phyloP scores from a whole-genome alignment of 64 coral and sea anemone species.

The Dendronephthya gigantea region DNA sequence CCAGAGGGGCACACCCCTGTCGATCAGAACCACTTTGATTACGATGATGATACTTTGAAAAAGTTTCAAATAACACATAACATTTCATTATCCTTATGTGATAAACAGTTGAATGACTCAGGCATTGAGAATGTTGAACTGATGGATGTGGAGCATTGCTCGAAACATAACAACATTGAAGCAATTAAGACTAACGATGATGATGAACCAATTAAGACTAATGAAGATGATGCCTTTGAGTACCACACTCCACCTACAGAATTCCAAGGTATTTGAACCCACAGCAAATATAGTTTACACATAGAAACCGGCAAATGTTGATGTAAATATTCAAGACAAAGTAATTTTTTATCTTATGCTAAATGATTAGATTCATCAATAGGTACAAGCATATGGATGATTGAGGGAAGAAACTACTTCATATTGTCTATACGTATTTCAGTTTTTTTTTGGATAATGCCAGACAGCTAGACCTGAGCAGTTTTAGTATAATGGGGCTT shows the following conservation, averaged over 20 bases:
- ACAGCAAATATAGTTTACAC: too few relatives aligned
- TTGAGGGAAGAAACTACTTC: too few relatives aligned
- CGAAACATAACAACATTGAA: not conserved
- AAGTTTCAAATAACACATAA: not conserved
- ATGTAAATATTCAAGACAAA: too few relatives aligned
- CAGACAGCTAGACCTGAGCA: not conserved
- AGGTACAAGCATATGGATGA: too few relatives aligned
- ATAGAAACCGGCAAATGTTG: too few relatives aligned
- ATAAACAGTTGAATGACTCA: not conserved
- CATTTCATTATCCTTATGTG: not conserved
- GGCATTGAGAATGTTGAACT: not conserved
- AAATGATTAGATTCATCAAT: too few relatives aligned
- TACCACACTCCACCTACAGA: conserved; percentile 2
- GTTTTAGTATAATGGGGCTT: too few relatives aligned
- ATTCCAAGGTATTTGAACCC: not conserved
- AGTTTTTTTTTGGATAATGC: not conserved
- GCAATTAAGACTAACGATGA: not conserved
- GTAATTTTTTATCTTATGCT: too few relatives aligned
- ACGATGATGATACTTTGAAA: not conserved
- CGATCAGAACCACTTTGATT: not conserved
- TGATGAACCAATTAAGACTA: not conserved
- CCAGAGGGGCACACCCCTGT: not conserved
- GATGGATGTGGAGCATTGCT: not conserved
- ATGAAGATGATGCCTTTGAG: not conserved
- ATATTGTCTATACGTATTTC: not conserved